Evolutionary conservation across 1,140 invertebrate species (phyloP).

Genomic region (Diachasmimorpha longicaudata): DNA sequence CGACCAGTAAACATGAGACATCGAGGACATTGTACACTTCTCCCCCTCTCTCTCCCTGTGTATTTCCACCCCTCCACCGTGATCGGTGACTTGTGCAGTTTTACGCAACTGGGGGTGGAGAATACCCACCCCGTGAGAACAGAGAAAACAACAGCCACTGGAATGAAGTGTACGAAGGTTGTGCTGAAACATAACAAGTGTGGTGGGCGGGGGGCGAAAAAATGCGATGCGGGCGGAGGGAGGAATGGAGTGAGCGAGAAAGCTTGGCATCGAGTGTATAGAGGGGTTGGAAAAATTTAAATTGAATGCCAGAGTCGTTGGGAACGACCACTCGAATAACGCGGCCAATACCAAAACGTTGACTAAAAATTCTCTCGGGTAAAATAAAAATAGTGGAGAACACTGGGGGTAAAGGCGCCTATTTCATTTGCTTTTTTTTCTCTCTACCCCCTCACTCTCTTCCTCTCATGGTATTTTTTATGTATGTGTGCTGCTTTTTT

Average conservation of each 20-base stretch:
- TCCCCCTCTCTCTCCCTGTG: not conserved
- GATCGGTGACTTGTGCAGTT: not conserved
- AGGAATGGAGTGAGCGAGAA: not conserved
- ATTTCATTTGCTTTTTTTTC: not conserved
- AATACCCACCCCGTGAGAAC: not conserved
- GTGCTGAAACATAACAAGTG: slow-evolving; percentile 4
- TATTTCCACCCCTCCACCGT: not conserved
- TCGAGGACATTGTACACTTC: not conserved
- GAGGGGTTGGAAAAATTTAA: slow-evolving; percentile 14
- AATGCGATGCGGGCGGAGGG: not conserved
- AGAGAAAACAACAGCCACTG: not conserved
- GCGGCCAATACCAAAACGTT: slow-evolving; percentile 9
- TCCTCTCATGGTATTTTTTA: not conserved
- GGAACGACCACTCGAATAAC: slow-evolving; percentile 17
- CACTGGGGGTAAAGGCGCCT: not conserved
- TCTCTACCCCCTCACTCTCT: not conserved
- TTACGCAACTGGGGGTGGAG: not conserved
- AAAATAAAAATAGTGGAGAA: slow-evolving; percentile 8
- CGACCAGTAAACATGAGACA: not conserved
- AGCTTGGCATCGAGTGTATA: not conserved
- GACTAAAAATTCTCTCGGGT: slow-evolving; percentile 11
- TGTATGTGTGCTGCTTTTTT: not conserved
- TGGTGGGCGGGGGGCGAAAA: not conserved
- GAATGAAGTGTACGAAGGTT: slow-evolving; percentile 13
- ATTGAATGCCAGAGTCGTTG: slow-evolving; percentile 16